These are phyloP conservation scores for Limnothrissa miodon DNA, from an alignment of 2,113 vertebrate genomes.

Conservation along the genomic window DNA sequence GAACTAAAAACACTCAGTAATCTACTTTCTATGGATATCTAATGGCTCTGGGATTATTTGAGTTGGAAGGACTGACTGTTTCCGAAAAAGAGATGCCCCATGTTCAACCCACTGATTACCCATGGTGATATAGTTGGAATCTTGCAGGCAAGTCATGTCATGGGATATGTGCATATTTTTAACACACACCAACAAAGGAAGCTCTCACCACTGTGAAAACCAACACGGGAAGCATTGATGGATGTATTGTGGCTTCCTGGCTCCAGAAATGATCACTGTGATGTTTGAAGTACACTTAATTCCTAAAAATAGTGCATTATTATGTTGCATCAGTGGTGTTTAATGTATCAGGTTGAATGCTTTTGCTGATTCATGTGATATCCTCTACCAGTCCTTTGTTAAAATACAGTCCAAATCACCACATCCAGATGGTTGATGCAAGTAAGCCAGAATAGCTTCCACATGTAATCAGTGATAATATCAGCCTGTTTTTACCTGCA, in stretches of 20 bases:
- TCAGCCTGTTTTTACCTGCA: not conserved
- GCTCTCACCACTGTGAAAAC: not conserved
- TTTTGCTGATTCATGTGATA: not conserved
- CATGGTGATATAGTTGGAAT: not conserved
- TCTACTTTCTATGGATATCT: not conserved
- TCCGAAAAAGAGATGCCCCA: constrained; percentile 4
- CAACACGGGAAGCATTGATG: not conserved
- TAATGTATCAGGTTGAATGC: not conserved
- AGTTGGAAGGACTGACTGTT: not conserved
- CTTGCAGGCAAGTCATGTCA: constrained; percentile 21
- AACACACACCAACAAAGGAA: not conserved
- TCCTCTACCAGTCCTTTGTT: not conserved
- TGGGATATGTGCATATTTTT: not conserved
- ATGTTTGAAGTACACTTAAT: not conserved
- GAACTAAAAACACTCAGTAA: not conserved
- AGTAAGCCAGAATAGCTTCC: not conserved
- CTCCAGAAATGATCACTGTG: not conserved
- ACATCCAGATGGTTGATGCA: not conserved
- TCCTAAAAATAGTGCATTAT: not conserved
- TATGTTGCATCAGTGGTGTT: not conserved
- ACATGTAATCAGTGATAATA: not conserved
- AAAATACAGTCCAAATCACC: not conserved
- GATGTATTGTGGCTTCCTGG: not conserved
- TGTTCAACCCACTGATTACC: not conserved
- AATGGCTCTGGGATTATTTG: not conserved